A percentile compares a stretch with the other conserved stretches of the same genome.
phyloP scores from a whole-genome alignment of 2,797 vertebrate genomes.

The Potorous gilbertii region DNA sequence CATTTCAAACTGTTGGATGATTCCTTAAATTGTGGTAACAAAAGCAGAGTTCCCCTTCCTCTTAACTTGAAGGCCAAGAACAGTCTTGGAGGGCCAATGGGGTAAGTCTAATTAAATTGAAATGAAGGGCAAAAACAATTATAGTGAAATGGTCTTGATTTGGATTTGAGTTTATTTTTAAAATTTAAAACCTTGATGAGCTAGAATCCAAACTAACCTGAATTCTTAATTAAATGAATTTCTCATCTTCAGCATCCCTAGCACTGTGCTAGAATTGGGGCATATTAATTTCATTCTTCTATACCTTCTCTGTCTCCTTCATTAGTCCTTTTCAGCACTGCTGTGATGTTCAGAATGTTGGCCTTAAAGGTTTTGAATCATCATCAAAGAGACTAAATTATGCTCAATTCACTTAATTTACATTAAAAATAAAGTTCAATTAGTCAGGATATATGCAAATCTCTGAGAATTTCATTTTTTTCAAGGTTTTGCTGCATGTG shows the following conservation, averaged over 20 bases:
- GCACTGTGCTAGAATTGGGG: neutral
- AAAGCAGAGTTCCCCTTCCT: neutral
- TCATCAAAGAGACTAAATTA: slow-evolving; percentile 52
- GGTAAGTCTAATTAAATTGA: slow-evolving; percentile 13
- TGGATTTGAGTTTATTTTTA: slow-evolving; percentile 39
- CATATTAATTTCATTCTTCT: neutral
- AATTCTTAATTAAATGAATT: slow-evolving; percentile 34
- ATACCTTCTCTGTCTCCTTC: neutral
- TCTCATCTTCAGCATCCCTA: slow-evolving; percentile 22
- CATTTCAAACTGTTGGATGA: slow-evolving; percentile 5
- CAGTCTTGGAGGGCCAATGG: slow-evolving; percentile 2
- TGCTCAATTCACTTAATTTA: slow-evolving; percentile 11
- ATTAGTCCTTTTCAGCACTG: neutral
- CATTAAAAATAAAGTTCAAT: slow-evolving; percentile 51
- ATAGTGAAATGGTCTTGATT: slow-evolving; percentile 20
- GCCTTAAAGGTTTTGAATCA: slow-evolving; percentile 37
- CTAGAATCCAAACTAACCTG: slow-evolving; percentile 14
- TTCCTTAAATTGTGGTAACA: slow-evolving; percentile 28
- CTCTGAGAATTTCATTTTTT: slow-evolving; percentile 43
- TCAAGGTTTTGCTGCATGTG: slow-evolving; percentile 43
- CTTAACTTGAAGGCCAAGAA: slow-evolving; percentile 15
- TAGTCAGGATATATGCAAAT: slow-evolving; percentile 21
- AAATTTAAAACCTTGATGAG: slow-evolving; percentile 43
- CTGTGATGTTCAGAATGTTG: slow-evolving; percentile 9
- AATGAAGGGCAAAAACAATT: slow-evolving; percentile 46